Evolutionary conservation across 2,888 invertebrate genomes (phyloP), one percentile per base, ranked within the genome.

Genomic region (Cartodere bifasciata): DNA sequence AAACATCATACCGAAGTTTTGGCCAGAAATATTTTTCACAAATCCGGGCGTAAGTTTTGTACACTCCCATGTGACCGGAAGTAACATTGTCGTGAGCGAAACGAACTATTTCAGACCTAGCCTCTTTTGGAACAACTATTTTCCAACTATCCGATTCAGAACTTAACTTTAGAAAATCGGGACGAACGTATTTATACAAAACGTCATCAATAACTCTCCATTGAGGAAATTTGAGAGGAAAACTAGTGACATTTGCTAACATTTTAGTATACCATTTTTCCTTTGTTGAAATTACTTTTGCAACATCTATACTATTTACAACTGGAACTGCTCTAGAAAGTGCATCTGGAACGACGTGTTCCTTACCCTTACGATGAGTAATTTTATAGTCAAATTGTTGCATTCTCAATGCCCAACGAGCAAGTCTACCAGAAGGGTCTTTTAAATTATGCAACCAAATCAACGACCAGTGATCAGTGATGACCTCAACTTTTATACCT

Each of bases 131-230:
- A n/a, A n/a, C n/a, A n/a, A n/a, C n/a, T n/a, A n/a, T n/a, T n/a
- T n/a, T n/a, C n/a, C n/a, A n/a, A n/a, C n/a, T n/a, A n/a, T n/a
- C n/a, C n/a, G n/a, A n/a, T n/a, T n/a, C n/a, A n/a, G n/a, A n/a
- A n/a, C n/a, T n/a, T n/a, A n/a, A n/a, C n/a, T n/a, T n/a, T n/a
- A n/a, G n/a, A n/a, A n/a, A n/a, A n/a, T n/a, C n/a, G n/a, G n/a
- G n/a, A n/a, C n/a, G n/a, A n/a, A 44, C 33, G 22, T 38, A 29
- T 23, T 44, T 44, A 25, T 26, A 41, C 4, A 43, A n/a, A n/a
- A n/a, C n/a, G n/a, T n/a, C n/a, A n/a, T n/a, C n/a, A n/a, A 11
- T n/a, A 3, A 41, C 30, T 10, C 39, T 31, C 39, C 39, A 47
- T 11, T 20, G 9, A 2, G 38, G 29, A 33, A 29, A 45, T 17